Evolutionary conservation across 1,140 invertebrate species (phyloP), one percentile per base, ranked within the genome.

Genomic region (Fopius arisanus): DNA sequence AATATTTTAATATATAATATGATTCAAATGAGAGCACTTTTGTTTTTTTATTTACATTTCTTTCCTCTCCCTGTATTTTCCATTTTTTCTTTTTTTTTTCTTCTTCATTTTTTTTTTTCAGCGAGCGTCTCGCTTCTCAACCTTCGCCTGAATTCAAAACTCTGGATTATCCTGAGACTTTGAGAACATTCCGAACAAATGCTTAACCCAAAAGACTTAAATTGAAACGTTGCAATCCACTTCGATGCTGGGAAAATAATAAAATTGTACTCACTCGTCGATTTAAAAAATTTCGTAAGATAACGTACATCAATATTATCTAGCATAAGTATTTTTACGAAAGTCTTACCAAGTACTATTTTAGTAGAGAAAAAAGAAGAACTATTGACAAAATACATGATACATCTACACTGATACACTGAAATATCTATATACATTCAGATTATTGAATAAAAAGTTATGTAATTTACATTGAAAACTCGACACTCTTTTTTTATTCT

Each of bases 1-100:
- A 79, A 86, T 86, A 87, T 87, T 85, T 86, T 86, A 86, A 87
- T 87, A 87, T 86, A 86, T 86, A 83, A 83, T 86, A 86, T 86
- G 82, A 86, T 87, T 86, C 84, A 83, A 79, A 80, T 78, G 79
- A 79, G 81, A 82, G 80, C 82, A 84, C 83, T 84, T 83, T 82
- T 79, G 81, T 80, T 83, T 81, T 82, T 77, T 77, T 81, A 79
- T 81, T 78, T 82, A 78, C 78, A 80, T 80, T 79, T 81, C 82
- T 78, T 78, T 79, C 81, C 77, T 76, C 21, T 66, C 71, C 75
- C 69, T 82, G 76, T 78, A 77, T 76, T 79, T 79, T 79, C 67
- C 74, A 76, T 79, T 59, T 68, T 16, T 75, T 77, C 76, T 76
- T 78, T 77, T 70, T 75, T 21, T 7, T 73, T 74, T 75, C 19